Evolutionary conservation across 2,113 vertebrate genomes (phyloP).

Genomic region (Etheostoma cragini): DNA sequence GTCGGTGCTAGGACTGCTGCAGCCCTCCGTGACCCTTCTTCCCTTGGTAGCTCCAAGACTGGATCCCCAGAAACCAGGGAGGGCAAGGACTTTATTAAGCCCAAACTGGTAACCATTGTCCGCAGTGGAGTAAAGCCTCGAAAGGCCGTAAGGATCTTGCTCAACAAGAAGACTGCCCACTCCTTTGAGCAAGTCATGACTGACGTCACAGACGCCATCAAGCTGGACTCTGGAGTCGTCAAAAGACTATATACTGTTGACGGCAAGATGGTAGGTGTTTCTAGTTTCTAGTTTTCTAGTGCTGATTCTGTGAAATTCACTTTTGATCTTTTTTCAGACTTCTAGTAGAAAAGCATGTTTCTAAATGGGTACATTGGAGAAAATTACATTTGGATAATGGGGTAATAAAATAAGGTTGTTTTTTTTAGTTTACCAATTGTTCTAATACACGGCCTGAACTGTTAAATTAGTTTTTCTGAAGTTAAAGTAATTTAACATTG

Average conservation of each 20-base stretch:
- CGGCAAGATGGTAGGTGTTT: constrained; percentile 92
- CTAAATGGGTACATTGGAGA: background rate
- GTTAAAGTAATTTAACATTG: no score
- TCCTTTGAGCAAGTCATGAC: constrained; percentile 98
- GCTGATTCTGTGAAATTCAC: background rate
- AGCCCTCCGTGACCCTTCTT: constrained; percentile 84
- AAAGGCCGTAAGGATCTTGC: constrained; percentile 94
- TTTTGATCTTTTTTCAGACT: background rate
- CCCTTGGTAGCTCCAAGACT: constrained; percentile 88
- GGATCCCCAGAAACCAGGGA: constrained; percentile 88
- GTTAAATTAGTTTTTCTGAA: no score
- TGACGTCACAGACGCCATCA: constrained; percentile 97
- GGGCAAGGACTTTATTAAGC: constrained; percentile 94
- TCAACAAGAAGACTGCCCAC: constrained; percentile 99
- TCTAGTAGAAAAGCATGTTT: background rate
- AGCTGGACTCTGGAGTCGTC: constrained; percentile 95
- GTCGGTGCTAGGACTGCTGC: constrained; percentile 89
- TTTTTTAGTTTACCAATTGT: background rate
- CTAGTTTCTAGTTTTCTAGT: background rate
- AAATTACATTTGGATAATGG: background rate
- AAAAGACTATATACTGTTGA: constrained; percentile 96
- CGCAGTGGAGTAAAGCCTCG: constrained; percentile 97
- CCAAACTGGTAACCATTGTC: constrained; percentile 98
- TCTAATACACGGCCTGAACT: background rate
- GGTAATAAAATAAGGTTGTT: background rate